phyloP scores from a whole-genome alignment of 1,140 invertebrate species.

The Batillaria attramentaria region DNA sequence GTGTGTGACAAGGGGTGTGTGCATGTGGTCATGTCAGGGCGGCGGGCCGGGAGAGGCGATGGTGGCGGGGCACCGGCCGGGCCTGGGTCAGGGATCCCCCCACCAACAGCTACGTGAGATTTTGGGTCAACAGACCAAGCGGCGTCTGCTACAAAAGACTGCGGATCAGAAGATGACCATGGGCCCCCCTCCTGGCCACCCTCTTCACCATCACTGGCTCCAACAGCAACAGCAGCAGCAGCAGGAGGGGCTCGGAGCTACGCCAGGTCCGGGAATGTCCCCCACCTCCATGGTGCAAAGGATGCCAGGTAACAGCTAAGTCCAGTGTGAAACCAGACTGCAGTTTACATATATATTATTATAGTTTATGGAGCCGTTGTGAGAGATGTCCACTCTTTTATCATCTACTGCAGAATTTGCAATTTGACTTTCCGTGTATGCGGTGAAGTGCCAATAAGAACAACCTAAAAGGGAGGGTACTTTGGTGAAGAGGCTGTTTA shows the following conservation, averaged over 20 bases:
- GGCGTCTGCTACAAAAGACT: conserved; percentile 68
- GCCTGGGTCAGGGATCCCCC: conserved; percentile 26
- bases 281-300: conserved; percentile 24
- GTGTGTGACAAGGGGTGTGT: too few relatives aligned
- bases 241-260: conserved; percentile 30
- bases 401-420: too few relatives aligned
- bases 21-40: too few relatives aligned
- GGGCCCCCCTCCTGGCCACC: conserved; percentile 26
- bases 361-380: too few relatives aligned
- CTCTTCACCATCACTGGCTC: conserved; percentile 27
- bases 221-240: conserved; percentile 40
- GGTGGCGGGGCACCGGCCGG: conserved; percentile 9
- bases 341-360: too few relatives aligned
- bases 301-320: conserved; percentile 25
- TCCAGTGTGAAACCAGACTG: too few relatives aligned
- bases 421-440: too few relatives aligned
- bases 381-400: too few relatives aligned
- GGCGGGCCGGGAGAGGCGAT: too few relatives aligned
- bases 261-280: conserved; percentile 9
- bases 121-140: conserved; percentile 75
- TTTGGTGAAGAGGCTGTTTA: neutral
- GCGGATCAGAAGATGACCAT: conserved; percentile 41
- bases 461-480: too few relatives aligned
- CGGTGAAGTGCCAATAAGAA: too few relatives aligned
- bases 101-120: conserved; percentile 84